phyloP scores from a whole-genome alignment of 2,113 vertebrate genomes.

The Cygnus buccinator region DNA sequence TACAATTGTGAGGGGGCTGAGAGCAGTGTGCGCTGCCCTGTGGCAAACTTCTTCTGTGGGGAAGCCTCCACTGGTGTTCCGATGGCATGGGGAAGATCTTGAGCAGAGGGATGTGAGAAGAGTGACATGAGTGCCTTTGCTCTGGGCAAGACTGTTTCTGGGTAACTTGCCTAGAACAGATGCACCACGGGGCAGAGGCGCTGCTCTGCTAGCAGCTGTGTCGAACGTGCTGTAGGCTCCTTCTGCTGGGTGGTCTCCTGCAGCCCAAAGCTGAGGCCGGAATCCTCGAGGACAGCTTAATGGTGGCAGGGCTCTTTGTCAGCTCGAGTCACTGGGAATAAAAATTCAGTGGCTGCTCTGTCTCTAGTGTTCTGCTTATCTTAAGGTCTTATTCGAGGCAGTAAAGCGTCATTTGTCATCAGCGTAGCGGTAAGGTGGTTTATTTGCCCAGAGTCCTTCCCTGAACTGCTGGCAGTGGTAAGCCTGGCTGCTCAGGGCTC shows the following conservation, averaged over 20 bases:
- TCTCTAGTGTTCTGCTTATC: neutral
- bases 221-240: neutral
- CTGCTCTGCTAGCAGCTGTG: neutral
- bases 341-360: neutral
- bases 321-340: neutral
- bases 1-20: neutral
- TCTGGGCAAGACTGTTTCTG: neutral
- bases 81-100: too few relatives aligned
- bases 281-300: neutral
- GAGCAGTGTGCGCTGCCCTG: rapidly evolving
- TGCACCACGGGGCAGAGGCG: rapidly evolving
- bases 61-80: neutral
- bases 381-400: neutral
- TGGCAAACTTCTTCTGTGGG: neutral
- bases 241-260: neutral
- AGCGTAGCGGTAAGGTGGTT: neutral
- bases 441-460: neutral
- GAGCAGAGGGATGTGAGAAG: neutral
- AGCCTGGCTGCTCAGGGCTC: neutral
- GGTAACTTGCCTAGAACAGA: neutral
- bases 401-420: neutral
- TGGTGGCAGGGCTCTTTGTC: neutral
- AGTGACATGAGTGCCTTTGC: neutral
- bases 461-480: neutral
- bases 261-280: neutral